Percentiles rank a stretch among this genome's conserved stretches.
These are phyloP conservation scores for Heliconius melpomene DNA, from an alignment of 1,140 invertebrate species.

Conservation along the genomic window DNA sequence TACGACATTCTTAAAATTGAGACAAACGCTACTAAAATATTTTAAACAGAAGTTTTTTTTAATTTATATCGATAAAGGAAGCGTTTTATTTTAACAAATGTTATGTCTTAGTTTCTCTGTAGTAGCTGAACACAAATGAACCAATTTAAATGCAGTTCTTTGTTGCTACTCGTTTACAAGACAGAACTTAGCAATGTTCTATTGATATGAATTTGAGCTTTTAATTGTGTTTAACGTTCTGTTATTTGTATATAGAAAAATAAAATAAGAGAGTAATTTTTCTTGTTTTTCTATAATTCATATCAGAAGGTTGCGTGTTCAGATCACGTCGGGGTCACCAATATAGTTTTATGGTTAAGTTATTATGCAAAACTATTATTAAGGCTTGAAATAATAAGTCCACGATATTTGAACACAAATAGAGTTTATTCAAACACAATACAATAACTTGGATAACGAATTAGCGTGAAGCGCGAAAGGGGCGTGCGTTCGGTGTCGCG, in stretches of 20 bases:
- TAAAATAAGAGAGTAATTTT: too few relatives aligned
- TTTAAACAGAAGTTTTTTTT: neutral
- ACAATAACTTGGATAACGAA: too few relatives aligned
- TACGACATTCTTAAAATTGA: neutral
- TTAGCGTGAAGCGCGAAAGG: too few relatives aligned
- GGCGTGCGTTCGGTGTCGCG: too few relatives aligned
- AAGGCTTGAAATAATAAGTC: too few relatives aligned
- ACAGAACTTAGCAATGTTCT: neutral
- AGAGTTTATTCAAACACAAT: too few relatives aligned
- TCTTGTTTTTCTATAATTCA: too few relatives aligned
- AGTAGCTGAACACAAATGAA: constrained; percentile 8
- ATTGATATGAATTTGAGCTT: constrained; percentile 9
- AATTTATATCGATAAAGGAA: neutral
- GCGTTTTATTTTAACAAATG: constrained; percentile 1
- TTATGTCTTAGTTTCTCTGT: constrained; percentile 2
- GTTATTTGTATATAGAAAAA: neutral
- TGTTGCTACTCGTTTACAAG: constrained; percentile 7
- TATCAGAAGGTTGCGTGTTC: too few relatives aligned
- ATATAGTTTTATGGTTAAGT: too few relatives aligned
- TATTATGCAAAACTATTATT: too few relatives aligned
- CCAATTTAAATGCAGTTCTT: constrained; percentile 13
- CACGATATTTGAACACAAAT: too few relatives aligned
- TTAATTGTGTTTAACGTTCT: constrained; percentile 10
- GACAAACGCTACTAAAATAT: neutral
- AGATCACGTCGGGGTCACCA: too few relatives aligned